phyloP scores from a whole-genome alignment of 2,797 vertebrate genomes.

The Labeo calbasu region DNA sequence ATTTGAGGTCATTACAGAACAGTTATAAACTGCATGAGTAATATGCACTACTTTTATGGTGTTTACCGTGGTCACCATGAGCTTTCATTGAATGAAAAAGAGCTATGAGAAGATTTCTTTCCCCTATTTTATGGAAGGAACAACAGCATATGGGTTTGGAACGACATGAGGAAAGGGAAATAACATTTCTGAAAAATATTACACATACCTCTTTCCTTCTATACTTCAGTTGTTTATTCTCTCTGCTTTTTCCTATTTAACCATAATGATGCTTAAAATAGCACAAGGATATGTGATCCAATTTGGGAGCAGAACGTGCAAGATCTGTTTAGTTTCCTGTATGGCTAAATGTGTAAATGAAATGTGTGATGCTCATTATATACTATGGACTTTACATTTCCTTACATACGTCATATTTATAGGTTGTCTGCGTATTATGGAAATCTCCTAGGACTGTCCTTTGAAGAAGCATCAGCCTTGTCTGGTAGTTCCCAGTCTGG shows the following conservation, averaged over 20 bases:
- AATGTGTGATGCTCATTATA: neutral
- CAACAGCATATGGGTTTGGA: neutral
- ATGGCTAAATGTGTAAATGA: neutral
- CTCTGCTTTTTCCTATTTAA: neutral
- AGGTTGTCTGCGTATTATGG: conserved; percentile 56
- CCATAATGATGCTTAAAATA: neutral
- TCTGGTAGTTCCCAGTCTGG: conserved; percentile 65
- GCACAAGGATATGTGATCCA: neutral
- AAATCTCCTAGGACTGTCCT: conserved; percentile 63
- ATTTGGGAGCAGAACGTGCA: neutral
- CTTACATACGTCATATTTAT: conserved; percentile 30
- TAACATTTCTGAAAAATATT: neutral
- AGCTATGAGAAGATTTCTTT: too few species aligned
- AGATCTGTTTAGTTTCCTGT: too few species aligned
- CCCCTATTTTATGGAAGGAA: neutral
- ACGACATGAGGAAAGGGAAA: neutral
- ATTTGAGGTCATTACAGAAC: neutral
- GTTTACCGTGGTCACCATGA: neutral
- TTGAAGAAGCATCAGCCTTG: conserved; percentile 71
- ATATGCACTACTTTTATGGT: neutral
- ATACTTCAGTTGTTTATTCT: neutral
- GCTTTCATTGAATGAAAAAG: too few species aligned
- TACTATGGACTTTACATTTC: neutral
- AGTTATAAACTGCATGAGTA: too few species aligned
- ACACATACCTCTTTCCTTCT: neutral